A percentile compares a stretch with the other conserved stretches of the same genome.
Conservation (phyloP, 2,888 invertebrate genomes). For the Drosophila paramelanica region DNA sequence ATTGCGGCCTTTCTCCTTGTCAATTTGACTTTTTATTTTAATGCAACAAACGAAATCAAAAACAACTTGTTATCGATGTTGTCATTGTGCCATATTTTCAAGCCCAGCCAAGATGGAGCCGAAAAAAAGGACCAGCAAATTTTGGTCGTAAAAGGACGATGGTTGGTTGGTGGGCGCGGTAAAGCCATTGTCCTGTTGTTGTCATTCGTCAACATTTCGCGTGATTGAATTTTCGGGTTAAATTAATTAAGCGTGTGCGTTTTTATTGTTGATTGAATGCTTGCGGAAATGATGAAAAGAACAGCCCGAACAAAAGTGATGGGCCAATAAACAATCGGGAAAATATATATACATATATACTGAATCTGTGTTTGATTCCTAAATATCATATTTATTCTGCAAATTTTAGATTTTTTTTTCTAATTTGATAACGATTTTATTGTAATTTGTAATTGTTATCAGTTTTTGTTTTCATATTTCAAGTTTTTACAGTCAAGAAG, state of each 20-base stretch:
- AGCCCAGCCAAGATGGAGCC: conserved; percentile 9
- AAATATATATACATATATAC: background rate
- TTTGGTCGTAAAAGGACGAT: background rate
- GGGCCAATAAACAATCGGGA: background rate
- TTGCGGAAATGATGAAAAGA: conserved; percentile 28
- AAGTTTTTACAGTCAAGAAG: no score
- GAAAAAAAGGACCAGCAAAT: conserved; percentile 20
- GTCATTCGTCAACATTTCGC: conserved; percentile 67
- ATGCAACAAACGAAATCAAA: conserved; percentile 69
- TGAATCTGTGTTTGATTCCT: no score
- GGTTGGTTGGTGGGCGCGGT: background rate
- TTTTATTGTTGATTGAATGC: conserved; percentile 74
- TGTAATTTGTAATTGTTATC: no score
- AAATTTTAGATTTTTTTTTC: no score
- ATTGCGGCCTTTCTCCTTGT: conserved; percentile 67
- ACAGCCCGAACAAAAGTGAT: background rate
- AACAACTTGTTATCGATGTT: conserved; percentile 77
- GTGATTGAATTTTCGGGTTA: conserved; percentile 77
- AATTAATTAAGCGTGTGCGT: conserved; percentile 78
- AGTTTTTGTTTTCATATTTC: no score
- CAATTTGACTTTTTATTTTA: conserved; percentile 67
- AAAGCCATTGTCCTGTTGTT: conserved; percentile 29
- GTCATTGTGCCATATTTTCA: conserved; percentile 63
- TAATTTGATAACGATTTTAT: no score
- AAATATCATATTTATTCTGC: no score